Evolutionary conservation across 2,888 invertebrate species (phyloP).

Genomic region (Troglohyphantes excavatus): DNA sequence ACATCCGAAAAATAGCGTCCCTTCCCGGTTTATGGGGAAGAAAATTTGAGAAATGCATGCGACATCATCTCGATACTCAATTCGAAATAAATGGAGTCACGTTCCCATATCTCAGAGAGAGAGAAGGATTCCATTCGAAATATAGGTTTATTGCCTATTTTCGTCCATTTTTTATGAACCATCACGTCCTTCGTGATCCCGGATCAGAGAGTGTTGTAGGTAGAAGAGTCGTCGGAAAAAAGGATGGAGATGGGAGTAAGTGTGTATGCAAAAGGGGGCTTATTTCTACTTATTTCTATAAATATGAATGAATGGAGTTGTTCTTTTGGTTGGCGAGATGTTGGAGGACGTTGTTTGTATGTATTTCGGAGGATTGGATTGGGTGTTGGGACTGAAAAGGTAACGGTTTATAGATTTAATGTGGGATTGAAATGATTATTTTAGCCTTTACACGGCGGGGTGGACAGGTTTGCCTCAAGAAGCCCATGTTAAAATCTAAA

Average conservation of each 20-base stretch:
- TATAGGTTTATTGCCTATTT: slow-evolving; percentile 62
- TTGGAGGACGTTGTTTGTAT: too few relatives aligned
- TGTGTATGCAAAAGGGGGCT: neutral
- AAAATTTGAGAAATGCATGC: slow-evolving; percentile 53
- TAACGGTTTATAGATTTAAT: too few relatives aligned
- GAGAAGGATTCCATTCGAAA: slow-evolving; percentile 49
- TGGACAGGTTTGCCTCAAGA: too few relatives aligned
- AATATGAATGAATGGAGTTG: slow-evolving; percentile 34
- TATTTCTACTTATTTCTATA: slow-evolving; percentile 4
- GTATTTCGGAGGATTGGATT: too few relatives aligned
- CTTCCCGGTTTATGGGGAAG: slow-evolving; percentile 50
- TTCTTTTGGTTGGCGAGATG: neutral
- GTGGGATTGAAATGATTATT: too few relatives aligned
- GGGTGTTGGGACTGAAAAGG: too few relatives aligned
- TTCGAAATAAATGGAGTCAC: slow-evolving; percentile 63
- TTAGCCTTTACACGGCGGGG: too few relatives aligned
- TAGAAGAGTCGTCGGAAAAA: neutral
- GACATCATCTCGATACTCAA: slow-evolving; percentile 35
- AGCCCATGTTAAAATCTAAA: too few relatives aligned
- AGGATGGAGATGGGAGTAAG: slow-evolving; percentile 27
- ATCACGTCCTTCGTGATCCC: neutral
- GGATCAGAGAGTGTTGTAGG: too few relatives aligned
- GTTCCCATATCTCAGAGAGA: slow-evolving; percentile 11
- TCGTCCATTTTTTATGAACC: slow-evolving; percentile 33
- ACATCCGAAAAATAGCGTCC: slow-evolving; percentile 15